phyloP scores from a whole-genome alignment of 2,888 invertebrate species.

The Hemicrepidius hirtus region DNA sequence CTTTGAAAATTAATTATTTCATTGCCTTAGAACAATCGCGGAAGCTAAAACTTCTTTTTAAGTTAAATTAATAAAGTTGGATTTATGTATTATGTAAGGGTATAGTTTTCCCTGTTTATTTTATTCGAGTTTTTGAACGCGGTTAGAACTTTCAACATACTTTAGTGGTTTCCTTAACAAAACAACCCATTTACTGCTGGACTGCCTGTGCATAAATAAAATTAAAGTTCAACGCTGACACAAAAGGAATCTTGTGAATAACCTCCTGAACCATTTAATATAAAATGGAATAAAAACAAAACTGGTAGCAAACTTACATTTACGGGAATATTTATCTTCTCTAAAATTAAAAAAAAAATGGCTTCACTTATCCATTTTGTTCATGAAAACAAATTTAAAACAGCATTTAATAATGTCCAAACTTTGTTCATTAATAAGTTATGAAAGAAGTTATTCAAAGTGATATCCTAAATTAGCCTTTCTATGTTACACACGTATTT shows the following conservation, averaged over 20 bases:
- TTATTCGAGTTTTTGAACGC: constrained; percentile 2
- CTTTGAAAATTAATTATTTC: constrained; percentile 42
- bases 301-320: too few relatives aligned
- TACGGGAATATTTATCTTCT: too few relatives aligned
- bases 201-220: constrained; percentile 7
- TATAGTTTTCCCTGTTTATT: constrained; percentile 23
- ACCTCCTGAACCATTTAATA: too few relatives aligned
- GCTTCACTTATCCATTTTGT: too few relatives aligned
- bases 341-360: too few relatives aligned
- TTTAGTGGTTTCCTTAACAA: not conserved
- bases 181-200: not conserved
- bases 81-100: constrained; percentile 25
- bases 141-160: not conserved
- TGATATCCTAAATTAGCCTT: too few relatives aligned
- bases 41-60: constrained; percentile 22
- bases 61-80: constrained; percentile 35
- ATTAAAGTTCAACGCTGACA: not conserved
- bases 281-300: too few relatives aligned
- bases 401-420: too few relatives aligned
- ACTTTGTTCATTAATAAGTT: too few relatives aligned
- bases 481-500: too few relatives aligned
- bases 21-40: constrained; percentile 29
- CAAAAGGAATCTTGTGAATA: constrained; percentile 2
- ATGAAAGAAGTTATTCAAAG: too few relatives aligned
- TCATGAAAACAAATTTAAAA: too few relatives aligned